Conservation (phyloP, 2,888 invertebrate genomes). For the Drosophila hamatofila region DNA sequence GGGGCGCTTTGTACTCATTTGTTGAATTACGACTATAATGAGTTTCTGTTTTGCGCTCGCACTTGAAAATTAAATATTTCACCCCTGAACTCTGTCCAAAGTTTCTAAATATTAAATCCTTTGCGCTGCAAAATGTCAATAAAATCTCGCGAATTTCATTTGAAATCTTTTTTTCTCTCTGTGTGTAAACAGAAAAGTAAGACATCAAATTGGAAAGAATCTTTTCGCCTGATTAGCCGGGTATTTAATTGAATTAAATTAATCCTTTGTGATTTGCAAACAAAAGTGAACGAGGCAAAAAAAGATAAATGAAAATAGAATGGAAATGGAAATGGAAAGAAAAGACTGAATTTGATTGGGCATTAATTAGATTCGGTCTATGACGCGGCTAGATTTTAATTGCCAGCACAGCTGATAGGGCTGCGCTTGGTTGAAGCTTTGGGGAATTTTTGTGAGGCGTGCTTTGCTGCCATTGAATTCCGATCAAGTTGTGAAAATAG, state of each 20-base stretch:
- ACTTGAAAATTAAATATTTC: conserved; percentile 20
- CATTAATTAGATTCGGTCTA: conserved; percentile 39
- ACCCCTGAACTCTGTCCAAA: background rate
- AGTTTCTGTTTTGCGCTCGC: conserved; percentile 27
- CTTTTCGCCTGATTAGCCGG: conserved; percentile 51
- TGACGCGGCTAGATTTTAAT: conserved; percentile 53
- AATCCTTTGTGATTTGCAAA: conserved; percentile 48
- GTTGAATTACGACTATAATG: conserved; percentile 53
- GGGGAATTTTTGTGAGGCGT: background rate
- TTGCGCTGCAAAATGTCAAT: background rate
- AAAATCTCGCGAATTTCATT: conserved; percentile 10
- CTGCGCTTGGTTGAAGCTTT: conserved; percentile 21
- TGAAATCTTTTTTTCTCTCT: background rate
- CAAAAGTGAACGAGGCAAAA: background rate
- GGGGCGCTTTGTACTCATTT: conserved; percentile 56
- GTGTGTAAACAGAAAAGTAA: background rate
- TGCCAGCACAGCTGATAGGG: conserved; percentile 16
- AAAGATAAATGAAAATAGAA: background rate
- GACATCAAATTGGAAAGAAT: background rate
- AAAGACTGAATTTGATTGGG: conserved; percentile 38
- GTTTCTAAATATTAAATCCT: background rate
- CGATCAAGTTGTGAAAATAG: background rate
- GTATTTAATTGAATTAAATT: conserved; percentile 6
- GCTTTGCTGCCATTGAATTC: background rate
- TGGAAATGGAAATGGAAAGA: conserved; percentile 17